Percentiles rank a stretch among this genome's conserved stretches.
Evolutionary conservation across 2,797 vertebrate genomes (phyloP).

Genomic region (Hydrolagus colliei): DNA sequence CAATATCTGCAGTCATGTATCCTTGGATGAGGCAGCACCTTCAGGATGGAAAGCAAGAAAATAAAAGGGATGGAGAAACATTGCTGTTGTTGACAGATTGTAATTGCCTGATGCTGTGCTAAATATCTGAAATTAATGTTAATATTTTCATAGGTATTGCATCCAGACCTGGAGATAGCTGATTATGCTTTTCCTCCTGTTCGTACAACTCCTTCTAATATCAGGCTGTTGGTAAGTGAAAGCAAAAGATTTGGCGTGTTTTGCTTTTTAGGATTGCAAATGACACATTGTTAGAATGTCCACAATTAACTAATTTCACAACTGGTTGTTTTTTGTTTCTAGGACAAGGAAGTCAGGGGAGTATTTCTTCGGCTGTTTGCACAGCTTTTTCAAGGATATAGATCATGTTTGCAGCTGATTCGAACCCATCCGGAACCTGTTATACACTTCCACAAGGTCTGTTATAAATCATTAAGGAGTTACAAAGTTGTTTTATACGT

Average conservation of each 20-base stretch:
- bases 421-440: conserved; percentile 94
- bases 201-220: conserved; percentile 81
- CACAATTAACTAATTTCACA: neutral
- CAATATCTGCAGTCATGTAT: too few species aligned
- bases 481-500: neutral
- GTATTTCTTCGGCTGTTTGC: conserved; percentile 95
- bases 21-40: too few species aligned
- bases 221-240: conserved; percentile 88
- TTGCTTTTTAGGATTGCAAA: neutral
- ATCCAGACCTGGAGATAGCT: conserved; percentile 92
- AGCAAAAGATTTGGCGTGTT: neutral
- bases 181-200: conserved; percentile 93
- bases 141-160: conserved; percentile 70
- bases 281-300: neutral
- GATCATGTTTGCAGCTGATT: conserved; percentile 95
- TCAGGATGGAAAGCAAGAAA: too few species aligned
- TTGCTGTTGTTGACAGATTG: neutral
- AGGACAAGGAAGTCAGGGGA: conserved; percentile 96
- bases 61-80: too few species aligned
- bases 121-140: neutral
- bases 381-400: conserved; percentile 96
- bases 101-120: neutral
- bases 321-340: conserved; percentile 36
- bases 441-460: conserved; percentile 98
- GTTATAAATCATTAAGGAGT: conserved; percentile 23